These are phyloP conservation scores for Scatophagus argus DNA, from an alignment of 2,113 vertebrate genomes.

Conservation along the genomic window DNA sequence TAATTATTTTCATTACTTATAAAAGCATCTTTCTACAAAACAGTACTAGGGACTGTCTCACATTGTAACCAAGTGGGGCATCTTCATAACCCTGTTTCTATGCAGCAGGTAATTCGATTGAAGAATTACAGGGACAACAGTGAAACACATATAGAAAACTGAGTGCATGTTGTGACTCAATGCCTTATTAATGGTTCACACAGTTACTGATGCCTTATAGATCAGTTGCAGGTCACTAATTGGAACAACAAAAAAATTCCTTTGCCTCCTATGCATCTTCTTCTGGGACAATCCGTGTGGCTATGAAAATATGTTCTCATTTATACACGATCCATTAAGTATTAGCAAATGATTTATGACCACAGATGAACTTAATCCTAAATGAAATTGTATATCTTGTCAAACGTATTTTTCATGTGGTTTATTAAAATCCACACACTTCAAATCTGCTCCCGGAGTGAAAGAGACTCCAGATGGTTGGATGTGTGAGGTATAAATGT, in stretches of 20 bases:
- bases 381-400: background rate
- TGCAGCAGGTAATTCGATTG: background rate
- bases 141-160: too few relatives aligned
- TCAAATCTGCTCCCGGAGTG: conserved; percentile 4
- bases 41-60: background rate
- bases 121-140: background rate
- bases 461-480: conserved; percentile 9
- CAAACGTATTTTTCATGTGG: background rate
- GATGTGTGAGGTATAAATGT: background rate
- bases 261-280: background rate
- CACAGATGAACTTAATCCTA: background rate
- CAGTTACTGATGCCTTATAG: background rate
- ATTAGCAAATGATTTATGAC: background rate
- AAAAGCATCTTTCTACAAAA: background rate
- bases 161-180: background rate
- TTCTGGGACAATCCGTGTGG: background rate
- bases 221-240: background rate
- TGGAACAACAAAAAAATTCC: background rate
- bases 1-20: background rate
- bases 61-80: background rate
- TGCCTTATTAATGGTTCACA: background rate
- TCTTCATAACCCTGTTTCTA: background rate
- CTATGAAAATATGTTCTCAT: background rate
- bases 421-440: background rate
- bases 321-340: background rate